phyloP scores from a whole-genome alignment of 2,113 vertebrate genomes.

The Pelobates fuscus region DNA sequence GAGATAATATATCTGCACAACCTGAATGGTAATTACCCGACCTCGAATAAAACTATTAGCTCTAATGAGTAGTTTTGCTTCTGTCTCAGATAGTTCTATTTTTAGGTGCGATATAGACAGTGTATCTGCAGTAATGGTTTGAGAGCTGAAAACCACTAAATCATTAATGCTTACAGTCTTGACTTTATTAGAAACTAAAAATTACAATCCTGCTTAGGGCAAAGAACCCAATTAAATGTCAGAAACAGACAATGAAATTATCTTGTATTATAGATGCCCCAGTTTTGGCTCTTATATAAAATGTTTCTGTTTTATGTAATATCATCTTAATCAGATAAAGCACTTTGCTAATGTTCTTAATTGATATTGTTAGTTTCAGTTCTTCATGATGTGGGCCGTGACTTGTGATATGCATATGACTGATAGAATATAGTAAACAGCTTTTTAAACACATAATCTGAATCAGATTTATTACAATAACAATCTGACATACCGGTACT shows the following conservation, averaged over 20 bases:
- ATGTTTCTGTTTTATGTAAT: slow-evolving; percentile 5
- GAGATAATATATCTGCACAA: slow-evolving; percentile 55
- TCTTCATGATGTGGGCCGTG: no score
- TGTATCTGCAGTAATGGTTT: slow-evolving; percentile 59
- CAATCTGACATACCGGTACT: no score
- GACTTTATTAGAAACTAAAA: slow-evolving; percentile 52
- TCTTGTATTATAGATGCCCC: slow-evolving; percentile 39
- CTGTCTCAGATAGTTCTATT: slow-evolving; percentile 54
- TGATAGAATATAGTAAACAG: no score
- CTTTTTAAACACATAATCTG: no score
- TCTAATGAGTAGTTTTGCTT: slow-evolving; percentile 54
- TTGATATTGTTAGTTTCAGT: no score
- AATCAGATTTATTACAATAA: no score
- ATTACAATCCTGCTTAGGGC: slow-evolving; percentile 58
- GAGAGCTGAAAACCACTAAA: slow-evolving; percentile 62
- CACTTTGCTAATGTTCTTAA: no score
- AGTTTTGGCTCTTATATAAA: slow-evolving; percentile 20
- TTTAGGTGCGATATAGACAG: slow-evolving; percentile 57
- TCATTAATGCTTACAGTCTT: slow-evolving; percentile 59
- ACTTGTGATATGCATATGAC: no score
- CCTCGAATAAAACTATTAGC: slow-evolving; percentile 52
- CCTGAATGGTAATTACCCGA: slow-evolving; percentile 43
- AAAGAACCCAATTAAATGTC: slow-evolving; percentile 59
- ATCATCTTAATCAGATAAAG: neutral
- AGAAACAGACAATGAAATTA: slow-evolving; percentile 56